These are phyloP conservation scores for Paraescarpia echinospica DNA, from an alignment of 1,140 invertebrate species.

Conservation along the genomic window DNA sequence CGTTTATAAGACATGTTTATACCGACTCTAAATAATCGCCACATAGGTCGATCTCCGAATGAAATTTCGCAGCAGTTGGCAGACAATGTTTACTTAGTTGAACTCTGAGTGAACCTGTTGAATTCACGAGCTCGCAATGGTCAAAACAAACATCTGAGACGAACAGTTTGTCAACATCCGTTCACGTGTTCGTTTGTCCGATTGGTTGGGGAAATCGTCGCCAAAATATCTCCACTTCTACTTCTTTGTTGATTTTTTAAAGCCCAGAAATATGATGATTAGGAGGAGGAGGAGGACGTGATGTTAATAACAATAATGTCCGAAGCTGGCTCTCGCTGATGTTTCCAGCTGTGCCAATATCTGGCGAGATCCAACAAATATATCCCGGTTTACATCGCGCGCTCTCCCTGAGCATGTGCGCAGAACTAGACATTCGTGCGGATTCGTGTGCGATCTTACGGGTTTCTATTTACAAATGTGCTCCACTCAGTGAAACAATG, in stretches of 20 bases:
- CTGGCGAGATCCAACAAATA: background rate
- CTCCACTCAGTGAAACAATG: too few relatives aligned
- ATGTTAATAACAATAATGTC: too few relatives aligned
- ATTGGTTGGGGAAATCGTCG: background rate
- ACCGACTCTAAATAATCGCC: background rate
- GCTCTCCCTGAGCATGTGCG: background rate
- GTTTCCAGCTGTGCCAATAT: background rate
- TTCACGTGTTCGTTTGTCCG: background rate
- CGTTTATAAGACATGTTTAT: background rate
- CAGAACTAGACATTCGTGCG: background rate
- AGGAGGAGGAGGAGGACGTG: too few relatives aligned
- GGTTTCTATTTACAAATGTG: too few relatives aligned
- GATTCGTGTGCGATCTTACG: too few relatives aligned
- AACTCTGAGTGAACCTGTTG: background rate
- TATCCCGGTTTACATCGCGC: background rate
- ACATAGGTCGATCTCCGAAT: background rate
- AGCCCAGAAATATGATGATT: too few relatives aligned
- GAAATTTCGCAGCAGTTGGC: background rate
- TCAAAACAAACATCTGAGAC: conserved; percentile 1
- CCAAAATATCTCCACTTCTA: background rate
- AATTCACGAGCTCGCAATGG: background rate
- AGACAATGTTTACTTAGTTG: background rate
- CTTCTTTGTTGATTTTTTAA: too few relatives aligned
- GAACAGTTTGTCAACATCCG: background rate
- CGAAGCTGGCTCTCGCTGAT: too few relatives aligned